A percentile compares a stretch with the other conserved stretches of the same genome.
These are phyloP conservation scores for Hucho hucho DNA, from an alignment of 2,113 vertebrate genomes.

Conservation along the genomic window DNA sequence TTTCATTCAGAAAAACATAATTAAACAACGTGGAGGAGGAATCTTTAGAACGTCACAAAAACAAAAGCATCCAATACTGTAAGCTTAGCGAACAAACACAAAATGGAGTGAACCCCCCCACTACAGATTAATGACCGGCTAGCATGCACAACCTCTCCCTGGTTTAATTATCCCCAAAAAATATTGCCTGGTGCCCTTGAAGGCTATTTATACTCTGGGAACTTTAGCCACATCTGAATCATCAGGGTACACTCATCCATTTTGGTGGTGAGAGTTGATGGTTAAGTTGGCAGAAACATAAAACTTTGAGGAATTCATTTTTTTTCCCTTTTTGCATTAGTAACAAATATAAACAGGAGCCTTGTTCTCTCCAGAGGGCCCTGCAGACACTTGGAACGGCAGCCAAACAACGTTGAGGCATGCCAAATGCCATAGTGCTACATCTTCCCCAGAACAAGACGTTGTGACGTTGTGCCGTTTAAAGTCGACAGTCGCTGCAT, in stretches of 20 bases:
- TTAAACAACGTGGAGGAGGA: neutral
- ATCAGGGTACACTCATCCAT: conserved; percentile 65
- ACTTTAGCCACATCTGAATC: conserved; percentile 65
- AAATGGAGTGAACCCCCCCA: conserved; percentile 14
- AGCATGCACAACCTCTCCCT: conserved; percentile 36
- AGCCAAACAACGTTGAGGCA: conserved; percentile 60
- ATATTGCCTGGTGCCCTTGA: conserved; percentile 57
- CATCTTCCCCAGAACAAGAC: conserved; percentile 56
- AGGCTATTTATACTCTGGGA: conserved; percentile 60
- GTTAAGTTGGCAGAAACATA: conserved; percentile 48
- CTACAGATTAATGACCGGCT: conserved; percentile 39
- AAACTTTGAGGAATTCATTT: conserved; percentile 47
- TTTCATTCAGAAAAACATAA: neutral
- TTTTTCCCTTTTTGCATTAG: neutral
- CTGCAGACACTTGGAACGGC: conserved; percentile 52
- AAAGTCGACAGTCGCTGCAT: conserved; percentile 43
- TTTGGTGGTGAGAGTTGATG: conserved; percentile 51
- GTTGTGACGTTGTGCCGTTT: conserved; percentile 49
- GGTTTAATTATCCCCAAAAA: conserved; percentile 15
- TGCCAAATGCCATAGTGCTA: conserved; percentile 46
- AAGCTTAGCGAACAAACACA: conserved; percentile 7
- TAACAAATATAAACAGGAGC: conserved; percentile 16
- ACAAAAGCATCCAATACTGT: neutral
- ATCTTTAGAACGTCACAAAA: neutral
- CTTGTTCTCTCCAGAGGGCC: conserved; percentile 44